Evolutionary conservation across 2,888 invertebrate species (phyloP).

Genomic region (Folsomia candida): DNA sequence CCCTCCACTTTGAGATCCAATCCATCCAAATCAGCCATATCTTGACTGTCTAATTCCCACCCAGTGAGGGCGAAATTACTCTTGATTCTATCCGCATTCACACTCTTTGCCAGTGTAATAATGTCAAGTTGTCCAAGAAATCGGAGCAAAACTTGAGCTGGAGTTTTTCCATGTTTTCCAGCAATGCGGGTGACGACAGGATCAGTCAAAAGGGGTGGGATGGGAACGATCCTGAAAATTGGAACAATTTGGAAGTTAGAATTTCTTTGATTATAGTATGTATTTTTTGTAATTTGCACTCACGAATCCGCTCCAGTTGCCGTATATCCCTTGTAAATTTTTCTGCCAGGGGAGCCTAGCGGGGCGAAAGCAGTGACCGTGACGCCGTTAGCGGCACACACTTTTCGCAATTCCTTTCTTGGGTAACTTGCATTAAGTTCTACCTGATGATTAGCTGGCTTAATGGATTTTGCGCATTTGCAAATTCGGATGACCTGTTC

Average conservation of each 20-base stretch:
- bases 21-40: too few relatives aligned
- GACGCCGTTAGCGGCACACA: slow-evolving; percentile 65
- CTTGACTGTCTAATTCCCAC: too few relatives aligned
- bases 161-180: slow-evolving; percentile 62
- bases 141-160: slow-evolving; percentile 74
- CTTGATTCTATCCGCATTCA: slow-evolving; percentile 66
- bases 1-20: too few relatives aligned
- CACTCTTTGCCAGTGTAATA: slow-evolving; percentile 79
- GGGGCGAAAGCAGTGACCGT: slow-evolving; percentile 75
- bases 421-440: neutral
- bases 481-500: neutral
- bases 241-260: too few relatives aligned
- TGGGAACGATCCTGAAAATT: too few relatives aligned
- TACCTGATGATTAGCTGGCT: neutral
- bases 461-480: too few relatives aligned
- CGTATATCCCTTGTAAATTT: too few relatives aligned
- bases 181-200: slow-evolving; percentile 53
- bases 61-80: slow-evolving; percentile 77
- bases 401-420: slow-evolving; percentile 58
- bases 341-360: slow-evolving; percentile 53
- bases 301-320: too few relatives aligned
- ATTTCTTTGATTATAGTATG: too few relatives aligned
- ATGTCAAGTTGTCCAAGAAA: slow-evolving; percentile 71
- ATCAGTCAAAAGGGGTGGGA: too few relatives aligned
- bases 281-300: too few relatives aligned